Percentiles rank a stretch among this genome's conserved stretches.
Conservation (phyloP, 2,888 invertebrate species). For the Sussaba pulchella region DNA sequence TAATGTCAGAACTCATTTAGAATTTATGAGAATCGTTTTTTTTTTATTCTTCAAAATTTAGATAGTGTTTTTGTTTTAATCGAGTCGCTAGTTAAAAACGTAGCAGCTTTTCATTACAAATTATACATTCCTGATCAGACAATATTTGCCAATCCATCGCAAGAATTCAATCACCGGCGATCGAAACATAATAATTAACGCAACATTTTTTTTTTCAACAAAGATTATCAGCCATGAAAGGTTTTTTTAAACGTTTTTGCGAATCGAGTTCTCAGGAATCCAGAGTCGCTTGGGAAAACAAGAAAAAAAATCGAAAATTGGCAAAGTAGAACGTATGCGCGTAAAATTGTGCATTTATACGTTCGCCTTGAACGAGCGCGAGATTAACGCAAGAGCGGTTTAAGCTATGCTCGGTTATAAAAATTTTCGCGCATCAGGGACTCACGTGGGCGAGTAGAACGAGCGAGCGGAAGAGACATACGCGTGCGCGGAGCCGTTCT, state of each 20-base stretch:
- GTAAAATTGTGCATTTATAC: background rate
- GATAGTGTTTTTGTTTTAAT: background rate
- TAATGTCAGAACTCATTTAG: slow-evolving; percentile 47
- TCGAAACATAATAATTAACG: background rate
- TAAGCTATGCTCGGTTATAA: slow-evolving; percentile 30
- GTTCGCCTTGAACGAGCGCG: slow-evolving; percentile 2
- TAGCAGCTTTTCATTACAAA: no score
- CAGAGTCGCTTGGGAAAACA: slow-evolving; percentile 9
- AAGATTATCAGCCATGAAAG: background rate
- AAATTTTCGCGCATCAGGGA: slow-evolving; percentile 57
- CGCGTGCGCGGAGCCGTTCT: slow-evolving; percentile 60
- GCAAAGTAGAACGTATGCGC: background rate
- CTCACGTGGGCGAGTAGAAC: slow-evolving; percentile 62
- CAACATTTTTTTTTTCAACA: no score
- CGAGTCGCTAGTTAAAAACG: no score
- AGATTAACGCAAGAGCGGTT: slow-evolving; percentile 19
- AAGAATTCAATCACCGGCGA: background rate
- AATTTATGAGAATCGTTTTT: background rate
- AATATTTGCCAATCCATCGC: background rate
- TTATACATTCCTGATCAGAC: background rate
- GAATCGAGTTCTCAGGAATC: slow-evolving; percentile 7
- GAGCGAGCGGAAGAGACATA: slow-evolving; percentile 29
- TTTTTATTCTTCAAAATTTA: background rate
- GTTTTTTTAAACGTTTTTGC: background rate
- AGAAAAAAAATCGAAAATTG: background rate